Base-by-base conservation (phyloP, 2,113 vertebrate species). In the Maccullochella peelii region DNA sequence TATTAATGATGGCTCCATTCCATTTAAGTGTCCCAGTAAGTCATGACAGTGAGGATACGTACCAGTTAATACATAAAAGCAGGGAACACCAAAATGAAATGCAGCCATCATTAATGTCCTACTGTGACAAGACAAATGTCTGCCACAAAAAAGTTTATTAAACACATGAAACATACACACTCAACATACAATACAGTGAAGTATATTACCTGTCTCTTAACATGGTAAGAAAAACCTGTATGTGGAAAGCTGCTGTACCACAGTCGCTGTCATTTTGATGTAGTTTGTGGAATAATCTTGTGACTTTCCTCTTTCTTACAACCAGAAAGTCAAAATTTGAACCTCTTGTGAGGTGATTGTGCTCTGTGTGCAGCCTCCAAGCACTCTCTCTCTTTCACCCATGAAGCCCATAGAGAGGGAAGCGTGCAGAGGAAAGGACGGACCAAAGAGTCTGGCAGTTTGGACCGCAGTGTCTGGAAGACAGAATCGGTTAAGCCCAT, bases 401-500 rank as follows among this genome's bases (percentile, higher is more conserved):
- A 59, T 52, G 25, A 75, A 70, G 27, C 30, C 58, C 15, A 47
- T 21, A 63, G 38, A 68, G 47, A 76, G 21, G 14, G 25, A 57
- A 49, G 27, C 55, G 27, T 69, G 44, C 18, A 74, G 23, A 65
- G 30, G 12, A 74, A 0, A 6, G 55, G 21, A 0, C 40, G 15
- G 55, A n/a, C 57, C 0, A 49, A 54, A 58, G 23, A 30, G 27
- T 61, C 61, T 70, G 63, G 36, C 40, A 59, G 72, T 67, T 18
- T 38, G 7, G 14, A 15, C 36, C 54, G 4, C 72, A 47, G 61
- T 62, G 44, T 78, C 49, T 55, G 49, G 16, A 54, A 82, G 70
- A 79, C 67, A 47, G 54, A 81, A 68, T 83, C 30, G 25, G 86
- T 52, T 90, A 83, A 89, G 79, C 79, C 63, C 40, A 42, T 50